Evolutionary conservation across 2,888 invertebrate species (phyloP).

Genomic region (Malachius bipustulatus): DNA sequence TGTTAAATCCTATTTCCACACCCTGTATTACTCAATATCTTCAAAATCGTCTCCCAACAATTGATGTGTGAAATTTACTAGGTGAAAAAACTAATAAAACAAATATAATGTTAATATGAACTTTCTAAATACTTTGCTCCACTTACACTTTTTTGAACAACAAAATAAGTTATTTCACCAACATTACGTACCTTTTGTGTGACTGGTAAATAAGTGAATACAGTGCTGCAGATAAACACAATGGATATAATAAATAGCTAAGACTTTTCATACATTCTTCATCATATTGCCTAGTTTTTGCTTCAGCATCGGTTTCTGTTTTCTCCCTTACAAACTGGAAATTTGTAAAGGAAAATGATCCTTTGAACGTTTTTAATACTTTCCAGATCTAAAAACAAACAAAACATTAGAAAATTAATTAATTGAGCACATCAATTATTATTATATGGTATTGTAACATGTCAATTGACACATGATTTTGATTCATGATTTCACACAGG

Average conservation of each 20-base stretch:
- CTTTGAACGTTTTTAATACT: constrained; percentile 56
- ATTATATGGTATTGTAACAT: too few relatives aligned
- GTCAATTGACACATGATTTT: too few relatives aligned
- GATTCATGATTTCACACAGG: too few relatives aligned
- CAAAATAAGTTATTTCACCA: constrained; percentile 4
- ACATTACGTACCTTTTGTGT: constrained; percentile 67
- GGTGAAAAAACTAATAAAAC: too few relatives aligned
- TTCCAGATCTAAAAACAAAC: too few relatives aligned
- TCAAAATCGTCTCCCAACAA: background rate
- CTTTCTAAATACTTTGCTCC: too few relatives aligned
- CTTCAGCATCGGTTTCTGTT: constrained; percentile 51
- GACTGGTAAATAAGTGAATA: constrained; percentile 91
- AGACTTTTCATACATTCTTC: constrained; percentile 88
- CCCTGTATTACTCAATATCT: constrained; percentile 3
- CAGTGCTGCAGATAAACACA: constrained; percentile 74
- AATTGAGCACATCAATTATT: too few relatives aligned
- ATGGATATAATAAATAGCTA: constrained; percentile 77
- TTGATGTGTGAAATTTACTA: too few relatives aligned
- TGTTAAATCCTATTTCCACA: too few relatives aligned
- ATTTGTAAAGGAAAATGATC: constrained; percentile 31
- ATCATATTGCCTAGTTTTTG: constrained; percentile 75
- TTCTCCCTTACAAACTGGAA: constrained; percentile 28
- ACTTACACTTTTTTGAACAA: too few relatives aligned
- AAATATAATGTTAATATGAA: constrained; percentile 1
- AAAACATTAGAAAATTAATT: too few relatives aligned